Evolutionary conservation across 2,888 invertebrate species (phyloP), one percentile per base, ranked within the genome.

Genomic region (Drosophila suboccidentalis): DNA sequence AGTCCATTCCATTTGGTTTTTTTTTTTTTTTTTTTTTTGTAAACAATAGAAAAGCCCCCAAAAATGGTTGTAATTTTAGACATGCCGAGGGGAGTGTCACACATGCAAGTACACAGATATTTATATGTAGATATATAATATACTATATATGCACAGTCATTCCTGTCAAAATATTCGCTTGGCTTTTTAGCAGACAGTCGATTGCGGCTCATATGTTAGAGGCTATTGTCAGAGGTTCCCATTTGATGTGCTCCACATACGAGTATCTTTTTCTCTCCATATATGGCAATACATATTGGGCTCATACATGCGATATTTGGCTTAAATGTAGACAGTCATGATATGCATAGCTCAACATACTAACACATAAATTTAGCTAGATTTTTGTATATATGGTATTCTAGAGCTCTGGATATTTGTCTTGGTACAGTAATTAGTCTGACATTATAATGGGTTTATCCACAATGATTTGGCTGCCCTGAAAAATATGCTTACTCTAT

Each of bases 11-110:
- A 47, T 60, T 51, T 59, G 10, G 34, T 36, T 43, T 53, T 49
- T 47, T 49, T 32, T 36, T 43, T 53, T 49, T 47, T 49, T 32
- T 15, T 36, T 54, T 46, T 50, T 50, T 49, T 22, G 3, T 62
- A 47, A 64, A 62, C 62, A 62, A 70, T 61, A 55, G 60, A 49
- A 59, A 32, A 22, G 34, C 49, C 19, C 49, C 38, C 11, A 15
- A 43, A 71, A 73, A 63, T 64, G 65, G 60, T 70, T 44, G 86
- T 77, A 85, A 80, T 82, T 82, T 79, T 76, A 85, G 82, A 79
- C 82, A 69, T 69, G 69, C 70, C 64, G 55, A 51, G 49, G n/a
- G 49, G 29, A 36, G 19, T 32, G 46, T 13, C 36, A 4, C 26
- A 57, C 36, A 46, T n/a, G 15, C 36, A n/a, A 36, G 19, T 32